These are phyloP conservation scores for Nemotelus nigrinus DNA, from an alignment of 2,888 invertebrate species.

Conservation along the genomic window DNA sequence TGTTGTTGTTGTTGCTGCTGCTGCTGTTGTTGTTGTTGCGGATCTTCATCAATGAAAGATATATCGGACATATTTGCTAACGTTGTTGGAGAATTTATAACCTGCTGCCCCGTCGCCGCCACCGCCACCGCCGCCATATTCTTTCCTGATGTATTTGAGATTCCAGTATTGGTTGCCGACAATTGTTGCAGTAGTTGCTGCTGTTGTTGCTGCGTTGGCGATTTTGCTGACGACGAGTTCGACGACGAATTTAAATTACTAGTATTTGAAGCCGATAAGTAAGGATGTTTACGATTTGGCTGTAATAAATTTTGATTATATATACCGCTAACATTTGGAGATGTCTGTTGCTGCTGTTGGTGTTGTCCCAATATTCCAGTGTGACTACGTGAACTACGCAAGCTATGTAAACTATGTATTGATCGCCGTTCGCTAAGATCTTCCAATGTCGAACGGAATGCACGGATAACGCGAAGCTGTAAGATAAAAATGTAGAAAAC, in stretches of 20 bases:
- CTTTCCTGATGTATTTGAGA: background rate
- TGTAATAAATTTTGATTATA: slow-evolving; percentile 60
- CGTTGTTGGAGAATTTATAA: slow-evolving; percentile 53
- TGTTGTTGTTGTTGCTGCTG: slow-evolving; percentile 30
- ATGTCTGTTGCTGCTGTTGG: slow-evolving; percentile 53
- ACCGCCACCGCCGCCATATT: too few relatives aligned
- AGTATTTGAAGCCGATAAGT: slow-evolving; percentile 46
- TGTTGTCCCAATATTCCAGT: slow-evolving; percentile 66
- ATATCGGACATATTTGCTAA: slow-evolving; percentile 70
- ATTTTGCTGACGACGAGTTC: slow-evolving; percentile 50
- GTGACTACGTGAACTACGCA: slow-evolving; percentile 82
- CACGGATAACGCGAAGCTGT: slow-evolving; percentile 99
- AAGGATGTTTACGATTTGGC: slow-evolving; percentile 53
- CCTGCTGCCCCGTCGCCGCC: background rate
- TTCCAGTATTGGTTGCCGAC: slow-evolving; percentile 7
- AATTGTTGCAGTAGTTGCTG: slow-evolving; percentile 33
- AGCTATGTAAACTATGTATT: slow-evolving; percentile 95
- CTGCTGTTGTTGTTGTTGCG: slow-evolving; percentile 53
- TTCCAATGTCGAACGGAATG: slow-evolving; percentile 99
- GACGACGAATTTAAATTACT: slow-evolving; percentile 53
- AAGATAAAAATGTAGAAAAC: slow-evolving; percentile 68
- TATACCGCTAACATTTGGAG: slow-evolving; percentile 53
- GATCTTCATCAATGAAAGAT: slow-evolving; percentile 76
- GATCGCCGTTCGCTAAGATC: slow-evolving; percentile 99
- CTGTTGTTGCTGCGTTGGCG: slow-evolving; percentile 50